phyloP scores from a whole-genome alignment of 2,888 invertebrate genomes.

The Odontomyia ornata region DNA sequence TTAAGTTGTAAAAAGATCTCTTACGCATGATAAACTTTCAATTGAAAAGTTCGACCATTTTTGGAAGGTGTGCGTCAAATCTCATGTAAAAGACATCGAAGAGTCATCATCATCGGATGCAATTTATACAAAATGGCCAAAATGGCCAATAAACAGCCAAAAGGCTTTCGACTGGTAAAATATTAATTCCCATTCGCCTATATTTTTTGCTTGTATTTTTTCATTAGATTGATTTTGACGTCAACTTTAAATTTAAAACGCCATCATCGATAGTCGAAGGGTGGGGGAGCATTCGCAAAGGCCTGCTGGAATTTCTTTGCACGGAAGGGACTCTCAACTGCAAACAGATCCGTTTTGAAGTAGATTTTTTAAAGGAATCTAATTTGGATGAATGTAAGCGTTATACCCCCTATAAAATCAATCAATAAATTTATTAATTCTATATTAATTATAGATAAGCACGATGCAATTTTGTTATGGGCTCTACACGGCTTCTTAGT shows the following conservation, averaged over 20 bases:
- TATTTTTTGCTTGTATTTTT: background rate
- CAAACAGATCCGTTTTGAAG: background rate
- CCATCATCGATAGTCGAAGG: background rate
- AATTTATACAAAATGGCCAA: conserved; percentile 42
- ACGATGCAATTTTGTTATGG: conserved; percentile 3
- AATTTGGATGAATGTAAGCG: conserved; percentile 10
- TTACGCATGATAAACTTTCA: background rate
- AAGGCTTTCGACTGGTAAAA: conserved; percentile 39
- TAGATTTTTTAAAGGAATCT: background rate
- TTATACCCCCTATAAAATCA: background rate
- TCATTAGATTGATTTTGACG: conserved; percentile 13
- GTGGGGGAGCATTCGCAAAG: background rate
- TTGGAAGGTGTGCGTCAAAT: conserved; percentile 8
- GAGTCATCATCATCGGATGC: background rate
- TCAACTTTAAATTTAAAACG: background rate
- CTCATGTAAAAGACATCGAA: background rate
- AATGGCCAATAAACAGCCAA: conserved; percentile 37
- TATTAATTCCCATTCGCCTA: background rate
- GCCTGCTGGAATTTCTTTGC: background rate
- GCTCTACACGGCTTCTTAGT: background rate
- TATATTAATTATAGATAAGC: background rate
- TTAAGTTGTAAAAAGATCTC: background rate
- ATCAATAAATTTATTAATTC: background rate
- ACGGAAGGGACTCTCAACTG: background rate
- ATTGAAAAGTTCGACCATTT: conserved; percentile 9